Conservation (phyloP, 2,888 invertebrate genomes). For the Drosophila neutralis region DNA sequence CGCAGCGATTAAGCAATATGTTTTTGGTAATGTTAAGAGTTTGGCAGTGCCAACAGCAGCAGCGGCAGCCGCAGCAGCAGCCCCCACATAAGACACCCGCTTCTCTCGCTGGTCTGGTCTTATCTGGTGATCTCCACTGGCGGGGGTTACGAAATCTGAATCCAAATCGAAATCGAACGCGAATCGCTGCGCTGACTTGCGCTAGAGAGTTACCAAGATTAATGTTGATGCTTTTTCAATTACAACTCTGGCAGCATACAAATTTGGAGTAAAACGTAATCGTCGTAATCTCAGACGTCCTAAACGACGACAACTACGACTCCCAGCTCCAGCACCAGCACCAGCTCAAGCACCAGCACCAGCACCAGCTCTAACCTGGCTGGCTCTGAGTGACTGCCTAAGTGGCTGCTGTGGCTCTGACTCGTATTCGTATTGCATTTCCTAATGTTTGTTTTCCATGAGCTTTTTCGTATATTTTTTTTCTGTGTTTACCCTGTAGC, state of each 20-base stretch:
- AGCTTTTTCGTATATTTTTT: constrained; percentile 47
- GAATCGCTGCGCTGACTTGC: constrained; percentile 50
- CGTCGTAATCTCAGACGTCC: constrained; percentile 80
- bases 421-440: constrained; percentile 79
- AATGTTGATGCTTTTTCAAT: constrained; percentile 84
- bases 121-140: constrained; percentile 42
- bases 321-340: constrained; percentile 36
- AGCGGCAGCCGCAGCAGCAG: constrained; percentile 28
- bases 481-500: constrained; percentile 16
- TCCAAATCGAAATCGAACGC: constrained; percentile 70
- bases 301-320: constrained; percentile 70
- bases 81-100: constrained; percentile 56
- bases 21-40: constrained; percentile 50
- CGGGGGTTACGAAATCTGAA: constrained; percentile 61
- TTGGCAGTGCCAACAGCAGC: constrained; percentile 33
- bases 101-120: constrained; percentile 41
- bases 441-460: constrained; percentile 82
- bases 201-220: constrained; percentile 81
- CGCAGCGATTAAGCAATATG: constrained; percentile 75
- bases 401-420: constrained; percentile 72
- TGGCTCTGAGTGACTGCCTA: constrained; percentile 72
- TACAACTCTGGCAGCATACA: constrained; percentile 82
- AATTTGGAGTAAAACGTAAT: constrained; percentile 82
- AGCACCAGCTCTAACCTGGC: constrained; percentile 31
- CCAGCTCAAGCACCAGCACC: constrained; percentile 12